Percentiles rank a stretch among this genome's conserved stretches.
Evolutionary conservation across 2,888 invertebrate genomes (phyloP).

Genomic region (Acanthosepion pharaonis): DNA sequence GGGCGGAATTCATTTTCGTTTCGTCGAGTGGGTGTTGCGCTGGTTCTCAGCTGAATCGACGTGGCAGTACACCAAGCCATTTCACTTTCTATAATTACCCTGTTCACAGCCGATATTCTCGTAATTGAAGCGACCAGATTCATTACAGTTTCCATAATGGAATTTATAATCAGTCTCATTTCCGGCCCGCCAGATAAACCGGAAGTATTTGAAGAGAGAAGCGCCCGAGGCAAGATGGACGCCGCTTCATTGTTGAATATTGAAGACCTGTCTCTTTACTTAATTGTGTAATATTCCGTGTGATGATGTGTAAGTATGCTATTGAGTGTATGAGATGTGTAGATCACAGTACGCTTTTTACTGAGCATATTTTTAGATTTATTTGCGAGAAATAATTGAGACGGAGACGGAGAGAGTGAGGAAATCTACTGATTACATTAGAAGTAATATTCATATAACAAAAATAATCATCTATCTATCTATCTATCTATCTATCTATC

Average conservation of each 20-base stretch:
- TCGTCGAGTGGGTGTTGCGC: background rate
- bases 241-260: background rate
- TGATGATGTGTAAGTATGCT: background rate
- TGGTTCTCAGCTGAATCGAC: background rate
- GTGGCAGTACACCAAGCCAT: background rate
- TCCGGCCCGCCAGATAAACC: conserved; percentile 4
- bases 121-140: conserved; percentile 33
- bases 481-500: no score
- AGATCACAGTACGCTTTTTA: background rate
- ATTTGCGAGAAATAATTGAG: no score
- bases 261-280: background rate
- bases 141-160: background rate
- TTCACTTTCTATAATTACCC: background rate
- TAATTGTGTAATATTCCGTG: background rate
- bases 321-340: background rate
- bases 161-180: conserved; percentile 12
- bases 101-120: conserved; percentile 8
- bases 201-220: background rate
- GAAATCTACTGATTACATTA: no score
- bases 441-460: no score
- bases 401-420: no score
- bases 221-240: conserved; percentile 13
- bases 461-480: no score
- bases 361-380: no score
- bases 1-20: background rate